Evolutionary conservation across 2,888 invertebrate genomes (phyloP), one percentile per base, ranked within the genome.

Genomic region (Parascotia fuliginaria): DNA sequence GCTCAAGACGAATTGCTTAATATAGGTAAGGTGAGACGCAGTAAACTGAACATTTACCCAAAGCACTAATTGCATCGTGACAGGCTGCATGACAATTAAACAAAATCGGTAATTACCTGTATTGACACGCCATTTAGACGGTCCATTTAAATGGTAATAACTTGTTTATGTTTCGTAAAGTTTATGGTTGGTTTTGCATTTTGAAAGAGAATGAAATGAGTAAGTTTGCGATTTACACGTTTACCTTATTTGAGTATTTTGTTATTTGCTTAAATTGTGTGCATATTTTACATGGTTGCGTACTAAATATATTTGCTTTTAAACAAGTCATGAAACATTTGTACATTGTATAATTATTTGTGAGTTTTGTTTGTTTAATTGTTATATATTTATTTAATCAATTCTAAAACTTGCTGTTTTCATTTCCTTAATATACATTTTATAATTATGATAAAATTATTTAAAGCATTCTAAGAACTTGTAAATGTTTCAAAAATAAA

Each of bases 71-170:
- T 65, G 39, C 43, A 40, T 51, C 44, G 11, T 53, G 62, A 49
- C 60, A 64, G 53, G 5, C 27, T 16, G 45, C 55, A 53, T 61
- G 52, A 54, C 50, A 43, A 61, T 54, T 56, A 33, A 42, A 47
- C 27, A 29, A 48, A 49, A 59, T 48, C 15, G n/a, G 52, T 56
- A 59, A 67, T 64, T 44, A 59, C 28, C 24, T 45, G 38, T 43
- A 60, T 45, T 48, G 60, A 64, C 54, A 55, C 31, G 36, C 56
- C 47, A 52, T 42, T 66, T 58, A 58, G 47, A 34, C 22, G 52
- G 31, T 3, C 38, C 43, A 48, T 55, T 61, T 59, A 64, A 64
- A 59, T 51, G 36, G 55, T 60, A 54, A 60, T 63, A 54, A 53
- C 49, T 43, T 52, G 38, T 60, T 63, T 55, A 63, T 49, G 51